phyloP scores from a whole-genome alignment of 2,113 vertebrate species.

The Callipepla californica region DNA sequence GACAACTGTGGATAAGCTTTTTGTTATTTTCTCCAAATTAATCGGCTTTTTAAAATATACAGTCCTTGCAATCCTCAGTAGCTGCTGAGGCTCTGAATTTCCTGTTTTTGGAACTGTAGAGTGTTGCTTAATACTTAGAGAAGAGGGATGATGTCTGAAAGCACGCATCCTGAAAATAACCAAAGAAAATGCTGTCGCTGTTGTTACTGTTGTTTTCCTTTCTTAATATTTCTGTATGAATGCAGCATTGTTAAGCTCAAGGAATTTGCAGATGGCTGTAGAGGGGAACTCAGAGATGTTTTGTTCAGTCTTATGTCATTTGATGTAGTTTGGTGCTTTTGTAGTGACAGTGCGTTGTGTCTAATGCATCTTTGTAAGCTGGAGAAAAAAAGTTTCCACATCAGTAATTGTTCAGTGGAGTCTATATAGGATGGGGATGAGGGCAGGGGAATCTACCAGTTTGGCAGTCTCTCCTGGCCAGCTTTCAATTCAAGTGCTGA shows the following conservation, averaged over 20 bases:
- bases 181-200: neutral
- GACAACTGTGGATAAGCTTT: neutral
- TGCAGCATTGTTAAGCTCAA: neutral
- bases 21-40: neutral
- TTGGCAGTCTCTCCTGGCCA: neutral
- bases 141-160: neutral
- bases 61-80: neutral
- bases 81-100: neutral
- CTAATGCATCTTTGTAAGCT: neutral
- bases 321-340: neutral
- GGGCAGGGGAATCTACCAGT: neutral
- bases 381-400: neutral
- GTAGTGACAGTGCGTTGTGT: neutral
- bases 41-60: neutral
- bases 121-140: neutral
- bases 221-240: neutral
- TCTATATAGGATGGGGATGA: neutral
- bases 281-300: conserved; percentile 15
- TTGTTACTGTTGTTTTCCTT: neutral
- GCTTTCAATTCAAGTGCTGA: neutral
- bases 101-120: neutral
- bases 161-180: neutral
- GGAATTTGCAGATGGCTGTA: neutral
- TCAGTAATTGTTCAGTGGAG: neutral
- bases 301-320: neutral